phyloP scores from a whole-genome alignment of 2,797 vertebrate species.

The Erpetoichthys calabaricus region DNA sequence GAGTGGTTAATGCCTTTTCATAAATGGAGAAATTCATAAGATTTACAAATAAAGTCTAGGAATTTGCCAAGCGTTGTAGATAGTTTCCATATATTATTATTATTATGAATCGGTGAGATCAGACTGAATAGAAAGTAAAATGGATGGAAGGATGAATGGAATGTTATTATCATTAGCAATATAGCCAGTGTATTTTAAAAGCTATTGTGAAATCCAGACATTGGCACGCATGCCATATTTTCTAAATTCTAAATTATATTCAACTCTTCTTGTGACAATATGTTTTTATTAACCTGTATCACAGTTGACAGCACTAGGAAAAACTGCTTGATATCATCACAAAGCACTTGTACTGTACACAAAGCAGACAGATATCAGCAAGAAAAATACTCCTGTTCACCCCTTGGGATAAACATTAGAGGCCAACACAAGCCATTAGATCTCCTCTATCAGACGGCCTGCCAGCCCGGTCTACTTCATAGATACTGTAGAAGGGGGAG shows the following conservation, averaged over 20 bases:
- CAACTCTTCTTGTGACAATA: neutral
- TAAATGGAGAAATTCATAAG: too few species aligned
- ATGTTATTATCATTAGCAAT: too few species aligned
- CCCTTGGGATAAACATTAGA: constrained; percentile 2
- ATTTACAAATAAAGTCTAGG: too few species aligned
- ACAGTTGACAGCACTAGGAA: neutral
- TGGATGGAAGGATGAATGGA: too few species aligned
- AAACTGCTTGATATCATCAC: neutral
- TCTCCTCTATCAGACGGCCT: constrained; percentile 1
- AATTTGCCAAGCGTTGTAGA: too few species aligned
- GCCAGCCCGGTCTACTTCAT: neutral
- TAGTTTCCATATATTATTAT: too few species aligned
- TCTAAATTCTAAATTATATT: neutral
- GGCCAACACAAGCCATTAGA: neutral
- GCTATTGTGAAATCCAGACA: too few species aligned
- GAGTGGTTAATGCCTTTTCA: too few species aligned
- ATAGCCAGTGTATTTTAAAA: too few species aligned
- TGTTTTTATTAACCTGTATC: neutral
- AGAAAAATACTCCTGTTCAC: neutral
- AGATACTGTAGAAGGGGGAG: neutral
- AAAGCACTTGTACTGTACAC: neutral
- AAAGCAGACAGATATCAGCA: neutral
- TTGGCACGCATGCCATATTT: too few species aligned
- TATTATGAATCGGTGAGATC: too few species aligned
- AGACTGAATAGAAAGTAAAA: too few species aligned